Conservation (phyloP, 2,797 vertebrate species). For the Apogon hyalosoma region DNA sequence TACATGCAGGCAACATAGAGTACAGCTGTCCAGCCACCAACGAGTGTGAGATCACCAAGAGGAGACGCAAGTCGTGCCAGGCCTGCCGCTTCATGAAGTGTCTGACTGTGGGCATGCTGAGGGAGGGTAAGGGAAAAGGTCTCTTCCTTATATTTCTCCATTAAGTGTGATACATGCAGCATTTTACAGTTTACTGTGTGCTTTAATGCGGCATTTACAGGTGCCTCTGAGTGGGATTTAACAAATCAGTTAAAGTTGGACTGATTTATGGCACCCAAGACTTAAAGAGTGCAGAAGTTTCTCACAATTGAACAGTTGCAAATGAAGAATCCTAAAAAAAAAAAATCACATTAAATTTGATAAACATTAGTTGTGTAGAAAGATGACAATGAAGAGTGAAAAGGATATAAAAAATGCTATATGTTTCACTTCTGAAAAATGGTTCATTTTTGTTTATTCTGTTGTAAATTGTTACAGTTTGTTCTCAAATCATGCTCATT, state of each 20-base stretch:
- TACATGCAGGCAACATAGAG: constrained; percentile 93
- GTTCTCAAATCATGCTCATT: neutral
- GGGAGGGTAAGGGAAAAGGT: constrained; percentile 93
- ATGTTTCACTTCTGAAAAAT: constrained; percentile 37
- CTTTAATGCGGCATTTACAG: no score
- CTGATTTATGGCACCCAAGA: no score
- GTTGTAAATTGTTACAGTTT: neutral
- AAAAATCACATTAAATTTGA: no score
- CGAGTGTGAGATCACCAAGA: constrained; percentile 99
- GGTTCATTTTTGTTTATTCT: constrained; percentile 5
- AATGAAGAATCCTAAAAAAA: no score
- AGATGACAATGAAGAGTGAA: neutral
- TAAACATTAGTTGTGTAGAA: no score
- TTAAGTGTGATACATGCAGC: constrained; percentile 65
- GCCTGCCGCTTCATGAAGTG: constrained; percentile 99
- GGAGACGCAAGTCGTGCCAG: constrained; percentile 99
- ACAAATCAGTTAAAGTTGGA: no score
- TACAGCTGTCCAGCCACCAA: constrained; percentile 99
- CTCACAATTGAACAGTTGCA: no score
- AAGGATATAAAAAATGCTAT: constrained; percentile 40
- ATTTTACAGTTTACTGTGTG: constrained; percentile 29
- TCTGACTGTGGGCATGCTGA: constrained; percentile 99
- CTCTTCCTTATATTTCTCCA: constrained; percentile 72
- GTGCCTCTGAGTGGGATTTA: no score
- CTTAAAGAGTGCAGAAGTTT: no score